A percentile compares a stretch with the other conserved stretches of the same genome.
Conservation (phyloP, 1,140 invertebrate genomes). For the Megathymus violae region DNA sequence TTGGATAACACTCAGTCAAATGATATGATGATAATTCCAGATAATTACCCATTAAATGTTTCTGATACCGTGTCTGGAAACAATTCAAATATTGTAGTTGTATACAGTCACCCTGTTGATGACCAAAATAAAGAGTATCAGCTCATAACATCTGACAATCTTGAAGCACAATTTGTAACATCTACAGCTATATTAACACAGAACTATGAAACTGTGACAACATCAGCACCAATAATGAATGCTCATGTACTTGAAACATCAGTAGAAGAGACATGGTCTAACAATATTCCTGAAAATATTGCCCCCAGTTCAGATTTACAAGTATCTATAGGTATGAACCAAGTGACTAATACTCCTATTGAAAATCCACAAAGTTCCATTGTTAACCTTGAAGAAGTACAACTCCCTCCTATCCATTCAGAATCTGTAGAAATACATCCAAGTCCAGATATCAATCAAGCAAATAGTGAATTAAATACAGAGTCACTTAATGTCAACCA, state of each 20-base stretch:
- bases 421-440: slow-evolving; percentile 16
- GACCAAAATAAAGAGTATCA: slow-evolving; percentile 82
- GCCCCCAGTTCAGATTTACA: slow-evolving; percentile 3
- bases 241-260: slow-evolving; percentile 51
- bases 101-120: slow-evolving; percentile 85
- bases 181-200: slow-evolving; percentile 80
- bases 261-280: slow-evolving; percentile 56
- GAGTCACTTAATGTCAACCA: slow-evolving; percentile 1
- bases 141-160: slow-evolving; percentile 62
- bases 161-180: slow-evolving; percentile 68
- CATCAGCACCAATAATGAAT: slow-evolving; percentile 68
- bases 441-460: not conserved
- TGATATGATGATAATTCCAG: slow-evolving; percentile 79
- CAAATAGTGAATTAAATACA: slow-evolving; percentile 3
- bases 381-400: slow-evolving; percentile 6
- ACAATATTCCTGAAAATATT: slow-evolving; percentile 37
- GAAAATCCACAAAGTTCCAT: not conserved
- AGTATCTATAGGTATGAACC: slow-evolving; percentile 8
- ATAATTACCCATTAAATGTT: slow-evolving; percentile 75
- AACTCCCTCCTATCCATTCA: not conserved
- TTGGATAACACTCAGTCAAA: slow-evolving; percentile 61
- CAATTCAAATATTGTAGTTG: slow-evolving; percentile 85
- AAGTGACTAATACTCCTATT: slow-evolving; percentile 8
- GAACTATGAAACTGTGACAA: slow-evolving; percentile 82
- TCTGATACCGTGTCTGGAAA: slow-evolving; percentile 71